phyloP scores from a whole-genome alignment of 2,113 vertebrate genomes.

The Eudyptes chrysolophus region DNA sequence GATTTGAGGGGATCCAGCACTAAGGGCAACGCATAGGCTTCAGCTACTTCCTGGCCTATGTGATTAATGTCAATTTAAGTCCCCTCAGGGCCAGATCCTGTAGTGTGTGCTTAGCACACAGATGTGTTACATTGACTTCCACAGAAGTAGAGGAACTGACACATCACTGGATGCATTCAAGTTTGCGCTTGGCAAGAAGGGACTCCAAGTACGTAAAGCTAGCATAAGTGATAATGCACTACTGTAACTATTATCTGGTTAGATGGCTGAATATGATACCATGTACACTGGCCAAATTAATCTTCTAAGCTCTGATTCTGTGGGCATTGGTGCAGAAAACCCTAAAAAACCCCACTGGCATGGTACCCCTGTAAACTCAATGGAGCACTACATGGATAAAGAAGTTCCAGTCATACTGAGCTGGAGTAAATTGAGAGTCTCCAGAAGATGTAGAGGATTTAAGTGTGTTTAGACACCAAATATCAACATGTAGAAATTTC shows the following conservation, averaged over 20 bases:
- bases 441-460: neutral
- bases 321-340: neutral
- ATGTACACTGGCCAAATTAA: neutral
- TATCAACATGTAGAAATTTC: constrained; percentile 27
- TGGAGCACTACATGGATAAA: neutral
- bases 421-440: neutral
- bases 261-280: neutral
- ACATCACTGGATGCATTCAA: constrained; percentile 23
- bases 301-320: neutral
- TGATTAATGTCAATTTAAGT: neutral
- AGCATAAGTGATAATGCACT: neutral
- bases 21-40: neutral
- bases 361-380: neutral
- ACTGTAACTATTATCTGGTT: neutral
- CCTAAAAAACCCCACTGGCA: neutral
- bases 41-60: neutral
- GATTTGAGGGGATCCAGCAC: neutral
- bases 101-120: constrained; percentile 52
- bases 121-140: constrained; percentile 19
- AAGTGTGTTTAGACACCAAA: neutral
- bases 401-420: neutral
- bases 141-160: constrained; percentile 34
- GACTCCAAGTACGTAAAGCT: constrained; percentile 32
- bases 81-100: neutral
- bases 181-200: neutral